Percentiles rank a stretch among this genome's conserved stretches.
phyloP scores from a whole-genome alignment of 2,888 invertebrate genomes.

The Leucophenga maculata region DNA sequence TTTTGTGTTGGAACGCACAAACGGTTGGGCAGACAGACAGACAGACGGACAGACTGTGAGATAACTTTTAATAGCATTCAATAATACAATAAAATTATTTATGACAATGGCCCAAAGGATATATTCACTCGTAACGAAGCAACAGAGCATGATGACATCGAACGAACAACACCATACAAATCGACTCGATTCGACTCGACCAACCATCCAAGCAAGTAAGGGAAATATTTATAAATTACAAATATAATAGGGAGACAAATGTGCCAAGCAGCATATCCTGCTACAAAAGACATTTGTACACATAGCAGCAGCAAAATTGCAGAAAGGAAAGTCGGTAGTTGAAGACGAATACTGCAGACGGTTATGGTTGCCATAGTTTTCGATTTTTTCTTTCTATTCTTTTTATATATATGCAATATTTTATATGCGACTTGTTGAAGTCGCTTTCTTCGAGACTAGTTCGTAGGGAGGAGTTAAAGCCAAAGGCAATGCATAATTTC shows the following conservation, averaged over 20 bases:
- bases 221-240: conserved; percentile 34
- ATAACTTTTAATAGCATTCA: conserved; percentile 20
- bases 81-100: conserved; percentile 25
- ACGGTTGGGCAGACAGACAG: conserved; percentile 34
- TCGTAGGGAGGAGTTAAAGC: background rate
- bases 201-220: background rate
- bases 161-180: background rate
- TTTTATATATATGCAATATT: conserved; percentile 24
- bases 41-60: conserved; percentile 24
- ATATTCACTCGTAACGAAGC: background rate
- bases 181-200: too few relatives aligned
- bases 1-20: background rate
- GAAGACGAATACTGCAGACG: too few relatives aligned
- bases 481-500: conserved; percentile 37
- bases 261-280: too few relatives aligned
- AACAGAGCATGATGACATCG: background rate
- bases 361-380: background rate
- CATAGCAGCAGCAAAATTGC: background rate
- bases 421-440: conserved; percentile 27
- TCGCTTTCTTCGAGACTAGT: conserved; percentile 13
- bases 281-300: background rate
- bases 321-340: background rate
- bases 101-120: conserved; percentile 12
- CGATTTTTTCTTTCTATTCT: background rate
- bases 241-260: conserved; percentile 28